Conservation (phyloP, 2,888 invertebrate genomes). For the Tineola bisselliella region DNA sequence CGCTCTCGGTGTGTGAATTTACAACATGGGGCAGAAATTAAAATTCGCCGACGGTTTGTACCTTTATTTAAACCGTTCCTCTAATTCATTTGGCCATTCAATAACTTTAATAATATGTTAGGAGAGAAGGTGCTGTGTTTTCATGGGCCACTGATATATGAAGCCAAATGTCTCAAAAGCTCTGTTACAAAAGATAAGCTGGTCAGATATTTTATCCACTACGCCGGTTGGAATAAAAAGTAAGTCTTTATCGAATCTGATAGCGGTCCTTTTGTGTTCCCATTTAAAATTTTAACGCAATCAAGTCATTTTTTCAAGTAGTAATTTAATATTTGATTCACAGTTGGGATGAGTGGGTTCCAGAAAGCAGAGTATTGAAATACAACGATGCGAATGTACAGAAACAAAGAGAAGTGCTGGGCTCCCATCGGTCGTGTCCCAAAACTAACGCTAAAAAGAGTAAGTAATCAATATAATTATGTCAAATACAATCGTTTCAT, state of each 20-base stretch:
- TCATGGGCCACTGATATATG: constrained; percentile 95
- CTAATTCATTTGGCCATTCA: neutral
- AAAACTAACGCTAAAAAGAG: constrained; percentile 71
- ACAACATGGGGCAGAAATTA: neutral
- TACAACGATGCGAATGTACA: constrained; percentile 90
- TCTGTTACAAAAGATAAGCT: constrained; percentile 86
- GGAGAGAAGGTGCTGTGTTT: constrained; percentile 94
- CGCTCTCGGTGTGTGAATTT: neutral
- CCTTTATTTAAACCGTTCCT: neutral
- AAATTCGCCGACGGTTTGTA: neutral
- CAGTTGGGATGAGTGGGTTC: constrained; percentile 94
- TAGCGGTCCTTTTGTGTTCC: no score
- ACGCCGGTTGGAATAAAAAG: constrained; percentile 99
- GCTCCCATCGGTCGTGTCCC: constrained; percentile 80
- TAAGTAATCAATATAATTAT: no score
- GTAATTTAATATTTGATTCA: constrained; percentile 19
- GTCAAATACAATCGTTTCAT: no score
- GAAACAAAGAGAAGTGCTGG: constrained; percentile 86
- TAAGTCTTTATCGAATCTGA: constrained; percentile 46
- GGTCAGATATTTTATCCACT: constrained; percentile 92
- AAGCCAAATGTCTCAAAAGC: constrained; percentile 93
- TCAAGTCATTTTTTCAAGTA: no score
- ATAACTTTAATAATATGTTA: constrained; percentile 26
- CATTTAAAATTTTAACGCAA: no score
- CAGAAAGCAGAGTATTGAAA: constrained; percentile 88